These are phyloP conservation scores for Augiades crinisus DNA, from an alignment of 2,888 invertebrate genomes.

Conservation along the genomic window DNA sequence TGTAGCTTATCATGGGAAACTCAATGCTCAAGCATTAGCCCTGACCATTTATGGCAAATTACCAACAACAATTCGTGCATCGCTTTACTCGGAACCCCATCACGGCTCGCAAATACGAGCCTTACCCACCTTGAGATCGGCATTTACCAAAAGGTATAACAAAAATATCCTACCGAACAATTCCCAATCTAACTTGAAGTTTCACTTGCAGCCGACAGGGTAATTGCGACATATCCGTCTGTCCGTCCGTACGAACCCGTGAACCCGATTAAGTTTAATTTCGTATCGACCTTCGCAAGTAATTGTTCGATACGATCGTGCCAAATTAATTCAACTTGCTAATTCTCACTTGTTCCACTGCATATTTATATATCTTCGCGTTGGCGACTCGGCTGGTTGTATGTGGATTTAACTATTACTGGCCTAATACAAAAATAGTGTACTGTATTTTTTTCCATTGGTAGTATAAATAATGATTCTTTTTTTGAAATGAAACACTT, in stretches of 20 bases:
- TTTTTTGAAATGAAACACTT: too few relatives aligned
- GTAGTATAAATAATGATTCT: too few relatives aligned
- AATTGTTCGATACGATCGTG: constrained; percentile 49
- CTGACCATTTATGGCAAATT: constrained; percentile 16
- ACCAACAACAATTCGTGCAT: constrained; percentile 18
- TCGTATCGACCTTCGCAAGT: constrained; percentile 49
- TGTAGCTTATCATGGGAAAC: constrained; percentile 11
- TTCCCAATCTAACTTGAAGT: constrained; percentile 45
- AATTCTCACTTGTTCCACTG: constrained; percentile 36
- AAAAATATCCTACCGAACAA: constrained; percentile 24
- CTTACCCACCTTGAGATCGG: background rate
- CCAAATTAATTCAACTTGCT: constrained; percentile 31
- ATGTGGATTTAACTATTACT: too few relatives aligned
- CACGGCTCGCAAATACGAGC: background rate
- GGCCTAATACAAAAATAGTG: too few relatives aligned
- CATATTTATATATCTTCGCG: background rate
- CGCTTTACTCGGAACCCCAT: background rate
- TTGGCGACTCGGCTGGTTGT: background rate
- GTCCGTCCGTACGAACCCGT: constrained; percentile 43
- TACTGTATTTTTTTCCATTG: too few relatives aligned
- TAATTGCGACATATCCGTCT: constrained; percentile 67
- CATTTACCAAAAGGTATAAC: constrained; percentile 15
- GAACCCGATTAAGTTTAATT: constrained; percentile 44
- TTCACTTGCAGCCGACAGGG: constrained; percentile 61
- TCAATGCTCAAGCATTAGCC: constrained; percentile 3